A percentile compares a stretch with the other conserved stretches of the same genome.
These are phyloP conservation scores for Eidolon dupreanum DNA, from an alignment of 2,797 vertebrate genomes.

Conservation along the genomic window DNA sequence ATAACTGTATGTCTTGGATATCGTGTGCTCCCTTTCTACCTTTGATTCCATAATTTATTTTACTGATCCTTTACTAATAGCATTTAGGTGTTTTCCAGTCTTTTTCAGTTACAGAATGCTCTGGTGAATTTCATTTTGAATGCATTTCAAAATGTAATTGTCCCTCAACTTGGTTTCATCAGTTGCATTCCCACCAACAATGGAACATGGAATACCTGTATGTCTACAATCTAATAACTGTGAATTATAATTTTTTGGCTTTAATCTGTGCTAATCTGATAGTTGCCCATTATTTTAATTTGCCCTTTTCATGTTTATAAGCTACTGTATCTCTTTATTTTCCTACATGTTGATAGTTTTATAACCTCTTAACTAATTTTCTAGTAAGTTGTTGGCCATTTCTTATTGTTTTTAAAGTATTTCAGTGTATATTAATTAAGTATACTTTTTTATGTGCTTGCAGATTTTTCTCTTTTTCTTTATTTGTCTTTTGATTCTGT, in stretches of 20 bases:
- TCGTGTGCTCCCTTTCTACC: not conserved
- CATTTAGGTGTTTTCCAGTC: not conserved
- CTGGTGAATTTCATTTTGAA: not conserved
- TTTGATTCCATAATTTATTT: not conserved
- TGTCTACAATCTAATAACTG: not conserved
- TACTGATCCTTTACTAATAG: not conserved
- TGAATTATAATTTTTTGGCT: not conserved
- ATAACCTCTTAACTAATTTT: constrained; percentile 1
- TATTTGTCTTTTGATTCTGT: not conserved
- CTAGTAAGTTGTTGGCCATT: not conserved
- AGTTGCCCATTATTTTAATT: not conserved
- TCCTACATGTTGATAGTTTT: not conserved
- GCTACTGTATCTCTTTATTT: not conserved
- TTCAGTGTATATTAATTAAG: constrained; percentile 10
- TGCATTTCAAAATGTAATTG: not conserved
- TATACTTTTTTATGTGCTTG: not conserved
- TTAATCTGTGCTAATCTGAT: not conserved
- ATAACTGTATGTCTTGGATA: not conserved
- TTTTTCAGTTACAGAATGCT: not conserved
- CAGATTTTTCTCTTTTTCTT: not conserved
- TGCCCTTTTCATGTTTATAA: not conserved
- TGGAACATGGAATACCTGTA: not conserved
- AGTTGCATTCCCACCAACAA: not conserved
- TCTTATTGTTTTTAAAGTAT: constrained; percentile 17
- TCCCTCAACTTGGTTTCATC: not conserved